Base-by-base conservation (phyloP, 2,113 vertebrate species). In the Mirza zaza region DNA sequence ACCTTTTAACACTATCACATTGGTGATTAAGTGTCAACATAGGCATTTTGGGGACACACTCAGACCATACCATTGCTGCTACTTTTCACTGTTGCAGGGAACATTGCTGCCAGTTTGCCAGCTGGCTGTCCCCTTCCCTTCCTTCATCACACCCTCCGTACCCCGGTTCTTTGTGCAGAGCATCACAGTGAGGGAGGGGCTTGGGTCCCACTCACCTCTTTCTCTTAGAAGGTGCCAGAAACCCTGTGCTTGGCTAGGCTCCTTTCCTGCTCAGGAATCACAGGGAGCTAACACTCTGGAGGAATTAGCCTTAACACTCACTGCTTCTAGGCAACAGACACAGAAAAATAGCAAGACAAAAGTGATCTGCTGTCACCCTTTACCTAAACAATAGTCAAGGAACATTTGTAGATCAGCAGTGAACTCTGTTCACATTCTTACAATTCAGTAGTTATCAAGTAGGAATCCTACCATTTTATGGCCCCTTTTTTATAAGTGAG, bases 131-230 rank as follows among this genome's bases (percentile, higher is more conserved):
- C 6, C 3, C 34, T 7, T 71, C 39, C 12, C 70, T 73, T 73
- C 11, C 70, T 12, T 15, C 6, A 7, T 15, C 6, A 7, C 39
- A 42, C 6, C 32, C 18, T 11, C 48, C 10, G 45, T 34, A 2
- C 36, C 14, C 63, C 39, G 8, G 27, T 13, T 25, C 86, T 52
- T 39, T 52, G 23, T 84, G 7, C 15, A 3, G 15, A 91, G 71
- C 36, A 6, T 42, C 48, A 29, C 59, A 55, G 1, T 27, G 50
- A 65, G 23, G 27, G 29, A 63, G 21, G 29, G 8, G 4, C 71
- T 50, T 11, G 11, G 9, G 3, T 13, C 67, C 0, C n/a, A 3
- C 10, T 23, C 2, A 4, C 42, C 50, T 14, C 42, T 59, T 36
- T 70, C 21, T 93, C 45, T 65, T 0, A 9, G 9, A 1, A 52